These are phyloP conservation scores for Agrilus planipennis DNA, from an alignment of 1,140 invertebrate species.

Conservation along the genomic window DNA sequence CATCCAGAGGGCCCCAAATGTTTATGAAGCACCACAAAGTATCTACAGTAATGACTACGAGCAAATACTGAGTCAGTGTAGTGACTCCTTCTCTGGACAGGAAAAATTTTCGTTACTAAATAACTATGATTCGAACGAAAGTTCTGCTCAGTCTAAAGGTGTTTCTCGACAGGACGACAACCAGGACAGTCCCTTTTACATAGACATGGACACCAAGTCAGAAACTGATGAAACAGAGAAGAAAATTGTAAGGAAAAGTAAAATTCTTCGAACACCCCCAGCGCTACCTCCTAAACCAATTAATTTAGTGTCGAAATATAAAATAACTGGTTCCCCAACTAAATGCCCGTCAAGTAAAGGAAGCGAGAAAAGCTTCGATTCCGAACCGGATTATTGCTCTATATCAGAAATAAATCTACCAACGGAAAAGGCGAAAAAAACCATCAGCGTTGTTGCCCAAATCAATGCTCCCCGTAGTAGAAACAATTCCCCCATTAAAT, in stretches of 20 bases:
- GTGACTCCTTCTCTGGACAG: slow-evolving; percentile 30
- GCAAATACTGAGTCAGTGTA: slow-evolving; percentile 43
- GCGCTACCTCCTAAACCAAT: slow-evolving; percentile 57
- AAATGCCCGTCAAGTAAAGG: slow-evolving; percentile 13
- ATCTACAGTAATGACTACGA: slow-evolving; percentile 51
- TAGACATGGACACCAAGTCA: slow-evolving; percentile 33
- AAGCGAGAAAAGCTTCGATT: slow-evolving; percentile 29
- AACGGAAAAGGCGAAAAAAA: slow-evolving; percentile 27
- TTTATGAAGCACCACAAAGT: slow-evolving; percentile 45
- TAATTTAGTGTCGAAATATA: slow-evolving; percentile 49
- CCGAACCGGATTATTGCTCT: slow-evolving; percentile 51
- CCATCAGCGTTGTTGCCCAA: slow-evolving; percentile 27
- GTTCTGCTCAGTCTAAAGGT: no score
- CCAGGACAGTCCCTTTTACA: slow-evolving; percentile 33
- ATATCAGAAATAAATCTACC: slow-evolving; percentile 52
- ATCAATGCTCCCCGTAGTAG: slow-evolving; percentile 19
- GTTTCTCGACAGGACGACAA: slow-evolving; percentile 34
- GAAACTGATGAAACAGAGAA: slow-evolving; percentile 23
- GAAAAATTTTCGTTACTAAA: no score
- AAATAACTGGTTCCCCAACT: slow-evolving; percentile 26
- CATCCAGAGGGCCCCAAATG: slow-evolving; percentile 30
- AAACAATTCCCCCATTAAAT: not conserved
- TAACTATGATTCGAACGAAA: no score
- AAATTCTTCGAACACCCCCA: slow-evolving; percentile 49
- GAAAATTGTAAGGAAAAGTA: slow-evolving; percentile 38